Percentiles rank a stretch among this genome's conserved stretches.
These are phyloP conservation scores for Netelia virgata DNA, from an alignment of 2,888 invertebrate genomes.

Conservation along the genomic window DNA sequence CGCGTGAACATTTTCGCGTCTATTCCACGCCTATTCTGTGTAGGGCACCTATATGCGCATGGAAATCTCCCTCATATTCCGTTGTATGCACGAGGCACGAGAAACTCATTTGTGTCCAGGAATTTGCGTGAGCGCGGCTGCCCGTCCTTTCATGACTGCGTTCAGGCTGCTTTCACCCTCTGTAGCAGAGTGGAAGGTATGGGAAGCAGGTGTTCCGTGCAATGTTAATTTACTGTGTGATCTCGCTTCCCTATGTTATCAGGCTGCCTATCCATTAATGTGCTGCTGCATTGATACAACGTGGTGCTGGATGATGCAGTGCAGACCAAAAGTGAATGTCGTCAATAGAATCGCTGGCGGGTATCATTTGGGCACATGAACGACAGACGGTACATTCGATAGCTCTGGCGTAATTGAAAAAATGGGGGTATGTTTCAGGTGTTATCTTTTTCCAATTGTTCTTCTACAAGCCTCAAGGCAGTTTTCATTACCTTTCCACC, in stretches of 20 bases:
- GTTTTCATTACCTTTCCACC: no score
- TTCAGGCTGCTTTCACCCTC: not conserved
- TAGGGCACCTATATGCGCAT: constrained; percentile 6
- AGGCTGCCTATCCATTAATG: not conserved
- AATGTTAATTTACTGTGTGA: not conserved
- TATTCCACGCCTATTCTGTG: constrained; percentile 60
- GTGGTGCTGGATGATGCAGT: no score
- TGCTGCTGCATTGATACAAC: not conserved
- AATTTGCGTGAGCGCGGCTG: constrained; percentile 48
- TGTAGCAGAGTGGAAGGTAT: constrained; percentile 11
- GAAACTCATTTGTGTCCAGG: constrained; percentile 43
- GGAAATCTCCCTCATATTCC: not conserved
- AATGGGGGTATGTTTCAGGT: no score
- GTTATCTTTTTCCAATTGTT: no score
- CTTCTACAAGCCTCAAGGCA: no score
- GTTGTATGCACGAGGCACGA: not conserved
- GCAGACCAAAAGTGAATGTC: not conserved
- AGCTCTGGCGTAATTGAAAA: no score
- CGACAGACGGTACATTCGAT: no score
- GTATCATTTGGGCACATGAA: no score
- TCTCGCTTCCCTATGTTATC: not conserved
- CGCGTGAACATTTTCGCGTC: constrained; percentile 41
- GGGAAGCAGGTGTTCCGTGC: not conserved
- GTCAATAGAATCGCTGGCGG: no score
- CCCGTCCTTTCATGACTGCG: constrained; percentile 39